Percentiles rank a stretch among this genome's conserved stretches.
Conservation (phyloP, 2,797 vertebrate genomes). For the Bufotes viridis region DNA sequence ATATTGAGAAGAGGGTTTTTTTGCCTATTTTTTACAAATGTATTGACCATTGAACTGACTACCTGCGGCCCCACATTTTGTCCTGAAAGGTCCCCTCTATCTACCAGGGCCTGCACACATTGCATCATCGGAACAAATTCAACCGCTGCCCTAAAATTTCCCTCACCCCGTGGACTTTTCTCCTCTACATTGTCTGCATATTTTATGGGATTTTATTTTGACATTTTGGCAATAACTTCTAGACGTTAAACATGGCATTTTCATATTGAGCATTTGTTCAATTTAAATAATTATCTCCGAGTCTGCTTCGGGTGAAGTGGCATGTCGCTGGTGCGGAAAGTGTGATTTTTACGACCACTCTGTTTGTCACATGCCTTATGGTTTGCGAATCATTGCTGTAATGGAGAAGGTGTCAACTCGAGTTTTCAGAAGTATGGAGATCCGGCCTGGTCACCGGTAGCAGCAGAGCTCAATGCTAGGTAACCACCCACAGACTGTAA, state of each 20-base stretch:
- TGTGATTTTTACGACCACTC: not conserved
- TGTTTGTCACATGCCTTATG: not conserved
- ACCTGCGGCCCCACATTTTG: not conserved
- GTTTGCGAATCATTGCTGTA: not conserved
- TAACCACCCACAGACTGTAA: no score
- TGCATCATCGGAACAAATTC: not conserved
- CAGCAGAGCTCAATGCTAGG: no score
- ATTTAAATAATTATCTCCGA: constrained; percentile 17
- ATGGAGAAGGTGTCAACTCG: no score
- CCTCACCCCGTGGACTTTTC: not conserved
- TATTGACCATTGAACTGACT: not conserved
- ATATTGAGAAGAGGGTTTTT: not conserved
- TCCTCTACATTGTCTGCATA: not conserved
- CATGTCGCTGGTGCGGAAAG: not conserved
- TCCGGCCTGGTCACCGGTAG: no score
- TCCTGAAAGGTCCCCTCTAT: not conserved
- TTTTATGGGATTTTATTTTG: constrained; percentile 7
- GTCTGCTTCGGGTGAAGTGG: constrained; percentile 18
- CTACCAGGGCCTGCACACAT: not conserved
- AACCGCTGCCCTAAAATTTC: constrained; percentile 29
- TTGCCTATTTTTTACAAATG: not conserved
- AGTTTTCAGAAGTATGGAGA: no score
- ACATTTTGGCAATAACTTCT: not conserved
- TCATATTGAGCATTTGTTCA: constrained; percentile 13
- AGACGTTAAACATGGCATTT: constrained; percentile 22